Evolutionary conservation across 2,797 vertebrate genomes (phyloP), one percentile per base, ranked within the genome.

Genomic region (Chelmon rostratus): DNA sequence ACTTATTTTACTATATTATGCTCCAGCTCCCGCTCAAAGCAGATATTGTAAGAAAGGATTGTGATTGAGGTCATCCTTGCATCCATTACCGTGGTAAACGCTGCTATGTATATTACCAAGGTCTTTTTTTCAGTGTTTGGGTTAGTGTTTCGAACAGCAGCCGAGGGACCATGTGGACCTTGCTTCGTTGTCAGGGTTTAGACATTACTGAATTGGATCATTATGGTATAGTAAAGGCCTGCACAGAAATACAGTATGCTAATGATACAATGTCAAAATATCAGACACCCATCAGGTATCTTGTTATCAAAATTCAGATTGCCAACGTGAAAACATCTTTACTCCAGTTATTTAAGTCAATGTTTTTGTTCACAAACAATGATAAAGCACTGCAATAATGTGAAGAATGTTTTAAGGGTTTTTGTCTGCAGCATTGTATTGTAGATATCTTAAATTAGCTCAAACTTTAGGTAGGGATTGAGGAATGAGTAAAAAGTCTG

Each of bases 21-120:
- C 86, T 82, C 89, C 91, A 84, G 93, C 91, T 93, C 86, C 85
- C 72, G 70, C 92, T 93, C 91, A 94, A 95, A 94, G 94, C 88
- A 85, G 89, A 89, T 93, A 9, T 13, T 42, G 40, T 42, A 94
- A 95, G 95, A 85, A 86, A 73, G 79, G 92, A 94, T 94, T 95
- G 93, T 96, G 96, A 97, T 96, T 96, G 96, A 96, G 96, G 96
- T 96, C 95, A 96, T 95, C 91, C 91, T 94, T 91, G 92, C 94
- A 96, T 96, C 95, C 94, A 96, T 97, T 95, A 95, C 76, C 84
- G 90, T 89, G 92, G 93, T 95, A 95, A 96, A 96, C 91, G 92
- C 91, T 94, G 91, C 91, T 93, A 88, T 72, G 88, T 95, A 91
- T 90, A 93, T 95, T 95, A 95, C 92, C 83, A 86, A 92, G 93